phyloP scores from a whole-genome alignment of 2,888 invertebrate species.

The Drosophila vallismaia region DNA sequence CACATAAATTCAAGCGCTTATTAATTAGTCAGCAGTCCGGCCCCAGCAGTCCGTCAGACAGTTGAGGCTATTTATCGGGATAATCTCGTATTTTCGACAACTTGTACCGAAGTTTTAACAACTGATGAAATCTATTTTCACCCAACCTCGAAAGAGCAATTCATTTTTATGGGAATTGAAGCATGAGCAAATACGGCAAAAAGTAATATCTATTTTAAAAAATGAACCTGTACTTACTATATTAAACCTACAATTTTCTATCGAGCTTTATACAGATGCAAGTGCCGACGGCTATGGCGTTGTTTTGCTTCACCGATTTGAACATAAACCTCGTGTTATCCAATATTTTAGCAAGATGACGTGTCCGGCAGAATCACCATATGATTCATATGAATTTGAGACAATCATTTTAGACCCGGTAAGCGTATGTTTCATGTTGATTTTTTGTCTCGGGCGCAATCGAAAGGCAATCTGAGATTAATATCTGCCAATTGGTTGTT shows the following conservation, averaged over 20 bases:
- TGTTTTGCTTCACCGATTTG: no score
- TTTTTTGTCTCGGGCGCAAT: no score
- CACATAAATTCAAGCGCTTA: background rate
- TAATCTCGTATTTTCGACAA: background rate
- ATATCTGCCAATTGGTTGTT: no score
- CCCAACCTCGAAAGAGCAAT: background rate
- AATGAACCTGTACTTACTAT: background rate
- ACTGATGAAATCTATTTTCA: background rate
- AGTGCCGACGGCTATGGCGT: background rate
- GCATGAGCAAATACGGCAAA: slow-evolving; percentile 7
- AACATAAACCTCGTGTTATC: no score
- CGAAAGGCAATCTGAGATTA: no score
- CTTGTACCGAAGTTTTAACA: background rate
- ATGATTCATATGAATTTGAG: no score
- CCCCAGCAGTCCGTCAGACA: background rate
- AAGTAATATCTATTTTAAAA: slow-evolving; percentile 5
- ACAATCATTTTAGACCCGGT: no score
- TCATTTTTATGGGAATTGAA: background rate
- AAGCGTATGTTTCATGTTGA: no score
- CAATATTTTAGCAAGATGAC: no score
- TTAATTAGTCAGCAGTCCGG: no score
- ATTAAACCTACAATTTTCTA: background rate
- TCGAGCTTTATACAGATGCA: background rate
- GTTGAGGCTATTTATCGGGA: background rate
- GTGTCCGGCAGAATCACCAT: no score